Conservation (phyloP, 2,113 vertebrate genomes). For the Pimephales promelas region DNA sequence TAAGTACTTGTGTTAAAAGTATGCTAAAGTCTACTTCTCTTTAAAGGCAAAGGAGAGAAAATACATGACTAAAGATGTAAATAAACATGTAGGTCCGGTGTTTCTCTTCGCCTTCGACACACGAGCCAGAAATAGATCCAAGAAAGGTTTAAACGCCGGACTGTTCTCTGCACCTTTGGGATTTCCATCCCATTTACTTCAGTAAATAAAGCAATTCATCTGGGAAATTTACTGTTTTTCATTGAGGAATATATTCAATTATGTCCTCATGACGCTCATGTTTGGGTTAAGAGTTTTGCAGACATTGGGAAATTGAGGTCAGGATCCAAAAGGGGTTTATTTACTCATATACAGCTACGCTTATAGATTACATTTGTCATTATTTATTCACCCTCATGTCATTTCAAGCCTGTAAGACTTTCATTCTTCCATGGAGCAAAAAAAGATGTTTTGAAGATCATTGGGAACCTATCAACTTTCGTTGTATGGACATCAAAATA, state of each 20-base stretch:
- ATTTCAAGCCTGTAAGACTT: not conserved
- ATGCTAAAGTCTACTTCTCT: not conserved
- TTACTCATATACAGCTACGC: not conserved
- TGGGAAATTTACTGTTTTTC: constrained; percentile 71
- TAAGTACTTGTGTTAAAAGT: not conserved
- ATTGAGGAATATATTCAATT: constrained; percentile 61
- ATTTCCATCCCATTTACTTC: constrained; percentile 75
- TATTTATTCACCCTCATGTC: not conserved
- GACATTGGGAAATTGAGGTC: constrained; percentile 54
- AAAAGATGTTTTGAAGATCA: not conserved
- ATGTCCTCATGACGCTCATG: constrained; percentile 40
- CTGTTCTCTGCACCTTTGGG: constrained; percentile 67
- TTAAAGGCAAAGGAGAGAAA: too few relatives aligned
- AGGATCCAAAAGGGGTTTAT: not conserved
- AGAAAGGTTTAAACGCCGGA: not conserved
- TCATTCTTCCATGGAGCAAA: not conserved
- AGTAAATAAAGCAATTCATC: constrained; percentile 73
- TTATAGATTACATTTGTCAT: not conserved
- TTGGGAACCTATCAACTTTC: not conserved
- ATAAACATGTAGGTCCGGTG: not conserved
- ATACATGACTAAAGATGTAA: too few relatives aligned
- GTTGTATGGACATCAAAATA: not conserved
- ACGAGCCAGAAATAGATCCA: constrained; percentile 5
- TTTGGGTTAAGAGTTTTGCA: constrained; percentile 61
- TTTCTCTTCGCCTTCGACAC: not conserved